These are phyloP conservation scores for Nymphalis c-album DNA, from an alignment of 2,888 invertebrate genomes.

Conservation along the genomic window DNA sequence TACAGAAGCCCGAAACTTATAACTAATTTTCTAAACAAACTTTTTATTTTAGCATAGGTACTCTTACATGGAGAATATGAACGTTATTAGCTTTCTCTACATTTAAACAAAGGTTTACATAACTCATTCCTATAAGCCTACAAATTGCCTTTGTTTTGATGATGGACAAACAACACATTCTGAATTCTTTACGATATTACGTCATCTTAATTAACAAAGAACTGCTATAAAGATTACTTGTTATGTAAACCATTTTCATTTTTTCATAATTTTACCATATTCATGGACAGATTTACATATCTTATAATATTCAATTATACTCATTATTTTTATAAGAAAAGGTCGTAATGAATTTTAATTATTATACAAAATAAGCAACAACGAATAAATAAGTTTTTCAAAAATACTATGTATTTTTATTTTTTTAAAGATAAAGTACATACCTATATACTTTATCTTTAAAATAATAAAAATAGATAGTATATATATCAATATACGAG, in stretches of 20 bases:
- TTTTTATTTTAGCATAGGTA: not conserved
- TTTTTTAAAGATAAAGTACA: no score
- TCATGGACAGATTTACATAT: not conserved
- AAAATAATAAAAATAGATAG: no score
- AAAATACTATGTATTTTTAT: not conserved
- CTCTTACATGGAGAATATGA: not conserved
- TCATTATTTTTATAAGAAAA: no score
- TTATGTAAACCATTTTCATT: not conserved
- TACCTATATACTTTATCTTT: no score
- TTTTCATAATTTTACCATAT: not conserved
- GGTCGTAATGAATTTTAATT: no score
- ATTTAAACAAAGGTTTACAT: constrained; percentile 15
- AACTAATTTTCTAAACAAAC: no score
- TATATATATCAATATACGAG: no score
- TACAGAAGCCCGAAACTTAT: no score
- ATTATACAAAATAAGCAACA: no score
- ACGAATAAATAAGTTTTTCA: no score
- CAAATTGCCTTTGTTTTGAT: constrained; percentile 24
- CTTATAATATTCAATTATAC: no score
- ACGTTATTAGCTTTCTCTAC: constrained; percentile 15
- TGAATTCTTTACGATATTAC: constrained; percentile 22
- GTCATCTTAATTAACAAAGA: constrained; percentile 26
- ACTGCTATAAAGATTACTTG: constrained; percentile 11
- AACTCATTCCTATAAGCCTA: constrained; percentile 22
- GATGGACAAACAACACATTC: constrained; percentile 13